A percentile compares a stretch with the other conserved stretches of the same genome.
Evolutionary conservation across 2,888 invertebrate genomes (phyloP).

Genomic region (Ligdia adustata): DNA sequence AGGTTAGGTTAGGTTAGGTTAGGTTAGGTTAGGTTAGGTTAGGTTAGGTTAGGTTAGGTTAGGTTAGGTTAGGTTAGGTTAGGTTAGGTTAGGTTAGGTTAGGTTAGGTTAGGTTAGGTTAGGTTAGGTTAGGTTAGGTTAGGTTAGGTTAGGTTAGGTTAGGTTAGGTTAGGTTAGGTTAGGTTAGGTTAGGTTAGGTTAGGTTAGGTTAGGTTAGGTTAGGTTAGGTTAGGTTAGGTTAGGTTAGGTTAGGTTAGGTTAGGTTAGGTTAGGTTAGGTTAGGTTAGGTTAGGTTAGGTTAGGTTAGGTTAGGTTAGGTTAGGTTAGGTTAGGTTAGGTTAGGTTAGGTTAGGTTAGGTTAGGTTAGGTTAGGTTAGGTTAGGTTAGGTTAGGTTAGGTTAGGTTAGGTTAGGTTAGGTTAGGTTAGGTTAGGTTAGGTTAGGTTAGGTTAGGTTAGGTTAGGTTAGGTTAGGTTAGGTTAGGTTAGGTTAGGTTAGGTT

Average conservation of each 20-base stretch:
- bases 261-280: constrained; percentile 30
- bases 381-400: constrained; percentile 37
- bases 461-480: constrained; percentile 30
- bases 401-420: constrained; percentile 37
- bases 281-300: constrained; percentile 23
- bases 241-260: constrained; percentile 35
- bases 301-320: constrained; percentile 26
- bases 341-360: constrained; percentile 37
- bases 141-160: constrained; percentile 25
- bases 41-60: constrained; percentile 28
- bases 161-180: constrained; percentile 36
- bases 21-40: too few species aligned
- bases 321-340: constrained; percentile 36
- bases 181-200: constrained; percentile 36
- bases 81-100: constrained; percentile 29
- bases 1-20: too few species aligned
- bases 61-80: constrained; percentile 25
- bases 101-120: constrained; percentile 31
- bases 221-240: constrained; percentile 35
- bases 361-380: constrained; percentile 38
- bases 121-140: constrained; percentile 31
- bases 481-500: constrained; percentile 30
- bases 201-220: constrained; percentile 34
- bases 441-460: constrained; percentile 33
- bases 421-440: constrained; percentile 34